Percentiles rank a stretch among this genome's conserved stretches.
Conservation (phyloP, 2,888 invertebrate genomes). For the Ecliptopera silaceata region DNA sequence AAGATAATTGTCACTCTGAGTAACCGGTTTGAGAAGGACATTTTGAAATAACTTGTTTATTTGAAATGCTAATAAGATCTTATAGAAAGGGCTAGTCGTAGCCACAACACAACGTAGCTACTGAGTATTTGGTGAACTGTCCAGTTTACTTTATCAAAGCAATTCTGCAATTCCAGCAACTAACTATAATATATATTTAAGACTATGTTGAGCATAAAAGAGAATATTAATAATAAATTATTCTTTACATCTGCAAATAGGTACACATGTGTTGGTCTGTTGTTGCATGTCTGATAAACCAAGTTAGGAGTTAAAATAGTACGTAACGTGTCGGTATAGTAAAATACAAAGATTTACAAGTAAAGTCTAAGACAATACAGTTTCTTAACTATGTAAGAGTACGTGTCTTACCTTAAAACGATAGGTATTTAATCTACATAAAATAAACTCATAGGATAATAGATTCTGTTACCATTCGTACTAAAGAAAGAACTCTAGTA, state of each 20-base stretch:
- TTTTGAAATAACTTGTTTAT: conserved; percentile 12
- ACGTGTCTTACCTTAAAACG: too few relatives aligned
- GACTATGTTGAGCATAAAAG: neutral
- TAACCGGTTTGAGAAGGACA: conserved; percentile 8
- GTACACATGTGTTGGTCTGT: neutral
- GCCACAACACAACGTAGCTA: neutral
- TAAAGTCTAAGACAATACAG: too few relatives aligned
- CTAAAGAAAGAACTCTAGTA: neutral
- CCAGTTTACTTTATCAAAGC: conserved; percentile 1
- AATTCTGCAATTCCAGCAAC: too few relatives aligned
- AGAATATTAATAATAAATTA: conserved; percentile 4
- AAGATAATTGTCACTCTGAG: conserved; percentile 19
- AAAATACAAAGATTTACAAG: neutral
- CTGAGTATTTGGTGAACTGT: neutral
- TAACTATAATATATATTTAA: neutral
- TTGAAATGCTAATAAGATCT: conserved; percentile 8
- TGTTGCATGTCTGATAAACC: neutral
- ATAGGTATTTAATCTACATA: too few relatives aligned
- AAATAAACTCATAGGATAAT: too few relatives aligned
- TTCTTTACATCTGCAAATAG: conserved; percentile 23
- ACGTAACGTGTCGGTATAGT: neutral
- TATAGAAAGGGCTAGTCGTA: neutral
- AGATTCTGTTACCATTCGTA: neutral
- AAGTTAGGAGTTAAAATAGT: neutral
- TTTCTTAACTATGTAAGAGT: too few relatives aligned